Evolutionary conservation across 53 echinoderm and acorn worm species (phyloP).

Genomic region (Arbacia lixula): DNA sequence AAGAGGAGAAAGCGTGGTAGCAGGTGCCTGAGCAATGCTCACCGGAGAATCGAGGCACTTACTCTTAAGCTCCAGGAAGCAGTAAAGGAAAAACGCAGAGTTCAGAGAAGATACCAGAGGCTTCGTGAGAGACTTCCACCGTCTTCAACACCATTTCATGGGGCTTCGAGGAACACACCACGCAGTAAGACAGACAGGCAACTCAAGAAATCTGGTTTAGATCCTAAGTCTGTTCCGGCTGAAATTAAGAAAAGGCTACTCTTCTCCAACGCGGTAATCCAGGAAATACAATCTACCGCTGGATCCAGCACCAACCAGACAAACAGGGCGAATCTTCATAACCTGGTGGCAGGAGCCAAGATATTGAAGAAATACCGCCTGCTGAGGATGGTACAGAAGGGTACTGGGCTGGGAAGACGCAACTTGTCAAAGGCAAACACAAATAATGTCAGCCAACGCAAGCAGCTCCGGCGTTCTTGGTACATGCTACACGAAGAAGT

Average conservation of each 20-base stretch:
- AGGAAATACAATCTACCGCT: constrained; percentile 11
- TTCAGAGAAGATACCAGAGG: constrained; percentile 39
- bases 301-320: background rate
- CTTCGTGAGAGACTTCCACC: background rate
- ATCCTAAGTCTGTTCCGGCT: constrained; percentile 11
- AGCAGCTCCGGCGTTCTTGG: constrained; percentile 27
- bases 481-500: constrained; percentile 59
- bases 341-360: constrained; percentile 24
- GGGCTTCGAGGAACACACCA: constrained; percentile 38
- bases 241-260: constrained; percentile 47
- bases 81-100: constrained; percentile 45
- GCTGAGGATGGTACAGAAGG: constrained; percentile 33
- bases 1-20: constrained; percentile 40
- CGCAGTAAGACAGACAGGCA: constrained; percentile 32
- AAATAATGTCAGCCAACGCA: background rate
- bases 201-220: constrained; percentile 40
- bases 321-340: background rate
- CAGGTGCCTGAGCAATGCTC: constrained; percentile 50
- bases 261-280: constrained; percentile 47
- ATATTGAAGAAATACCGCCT: constrained; percentile 58
- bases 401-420: constrained; percentile 51
- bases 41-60: constrained; percentile 42
- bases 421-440: constrained; percentile 49
- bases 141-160: constrained; percentile 35
- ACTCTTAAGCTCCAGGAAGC: constrained; percentile 49